Conservation (phyloP, 2,888 invertebrate genomes). For the Strigamia transsilvanica region DNA sequence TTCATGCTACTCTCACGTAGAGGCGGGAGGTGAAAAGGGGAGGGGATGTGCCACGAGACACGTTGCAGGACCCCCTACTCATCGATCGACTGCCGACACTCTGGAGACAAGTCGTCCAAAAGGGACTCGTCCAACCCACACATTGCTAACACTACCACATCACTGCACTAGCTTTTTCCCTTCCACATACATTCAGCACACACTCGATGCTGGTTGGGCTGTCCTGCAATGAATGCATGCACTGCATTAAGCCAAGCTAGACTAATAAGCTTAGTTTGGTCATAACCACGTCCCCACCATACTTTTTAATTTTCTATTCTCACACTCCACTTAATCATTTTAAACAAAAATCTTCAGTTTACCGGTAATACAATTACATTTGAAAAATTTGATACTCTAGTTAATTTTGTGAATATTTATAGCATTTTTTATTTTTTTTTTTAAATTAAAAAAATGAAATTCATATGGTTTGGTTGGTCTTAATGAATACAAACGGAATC, state of each 20-base stretch:
- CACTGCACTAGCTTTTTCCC: background rate
- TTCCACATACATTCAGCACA: background rate
- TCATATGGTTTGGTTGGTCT: background rate
- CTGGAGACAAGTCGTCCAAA: conserved; percentile 20
- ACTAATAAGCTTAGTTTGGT: background rate
- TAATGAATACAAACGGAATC: background rate
- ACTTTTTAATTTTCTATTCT: too few species aligned
- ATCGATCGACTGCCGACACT: conserved; percentile 33
- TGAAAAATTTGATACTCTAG: background rate
- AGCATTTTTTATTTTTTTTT: background rate
- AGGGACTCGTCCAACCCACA: conserved; percentile 25
- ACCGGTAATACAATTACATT: background rate
- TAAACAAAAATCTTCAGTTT: background rate
- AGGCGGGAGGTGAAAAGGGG: conserved; percentile 31
- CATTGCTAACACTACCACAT: background rate
- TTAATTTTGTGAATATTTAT: too few species aligned
- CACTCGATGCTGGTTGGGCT: background rate
- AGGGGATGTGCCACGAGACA: conserved; percentile 22
- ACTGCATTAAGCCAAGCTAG: conserved; percentile 8
- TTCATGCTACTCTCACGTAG: conserved; percentile 29
- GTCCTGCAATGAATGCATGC: conserved; percentile 1
- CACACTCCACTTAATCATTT: background rate
- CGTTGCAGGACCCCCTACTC: conserved; percentile 22
- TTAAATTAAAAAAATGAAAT: background rate
- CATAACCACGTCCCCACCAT: background rate